These are phyloP conservation scores for Quadroppia sp. DNA, from an alignment of 2,888 invertebrate genomes.

Conservation along the genomic window DNA sequence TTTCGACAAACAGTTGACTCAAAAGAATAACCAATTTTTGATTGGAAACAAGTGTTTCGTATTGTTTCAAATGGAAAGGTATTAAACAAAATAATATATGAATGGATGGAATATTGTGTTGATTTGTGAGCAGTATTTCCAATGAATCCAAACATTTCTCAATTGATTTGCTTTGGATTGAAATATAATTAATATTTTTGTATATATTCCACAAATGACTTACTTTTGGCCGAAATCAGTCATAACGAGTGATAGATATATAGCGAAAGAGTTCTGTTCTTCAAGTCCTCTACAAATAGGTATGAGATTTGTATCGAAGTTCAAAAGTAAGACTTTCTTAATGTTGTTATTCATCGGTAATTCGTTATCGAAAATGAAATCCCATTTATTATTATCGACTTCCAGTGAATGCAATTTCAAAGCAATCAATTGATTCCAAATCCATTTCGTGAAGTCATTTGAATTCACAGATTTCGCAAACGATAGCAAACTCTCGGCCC, in stretches of 20 bases:
- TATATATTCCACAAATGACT: not conserved
- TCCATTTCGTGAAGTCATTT: constrained; percentile 40
- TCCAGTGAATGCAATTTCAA: constrained; percentile 41
- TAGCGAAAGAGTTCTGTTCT: constrained; percentile 35
- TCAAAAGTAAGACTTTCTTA: not conserved
- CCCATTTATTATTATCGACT: constrained; percentile 39
- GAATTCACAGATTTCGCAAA: constrained; percentile 21
- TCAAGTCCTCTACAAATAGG: constrained; percentile 39
- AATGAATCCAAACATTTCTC: constrained; percentile 35
- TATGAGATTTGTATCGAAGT: constrained; percentile 37
- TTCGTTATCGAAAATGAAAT: not conserved
- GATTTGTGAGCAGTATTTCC: constrained; percentile 11
- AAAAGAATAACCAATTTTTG: constrained; percentile 33
- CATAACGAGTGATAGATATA: constrained; percentile 43
- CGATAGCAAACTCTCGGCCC: not conserved
- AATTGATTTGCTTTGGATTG: not conserved
- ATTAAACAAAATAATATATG: constrained; percentile 37
- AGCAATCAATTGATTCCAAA: constrained; percentile 42
- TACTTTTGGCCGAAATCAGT: constrained; percentile 42
- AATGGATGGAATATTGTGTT: constrained; percentile 37
- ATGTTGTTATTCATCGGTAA: not conserved
- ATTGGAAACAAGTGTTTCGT: constrained; percentile 10
- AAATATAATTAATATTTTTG: not conserved
- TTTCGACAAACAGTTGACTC: constrained; percentile 23
- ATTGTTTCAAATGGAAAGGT: constrained; percentile 35